These are phyloP conservation scores for Drosophila arizonae DNA, from an alignment of 1,140 invertebrate genomes.

Conservation along the genomic window DNA sequence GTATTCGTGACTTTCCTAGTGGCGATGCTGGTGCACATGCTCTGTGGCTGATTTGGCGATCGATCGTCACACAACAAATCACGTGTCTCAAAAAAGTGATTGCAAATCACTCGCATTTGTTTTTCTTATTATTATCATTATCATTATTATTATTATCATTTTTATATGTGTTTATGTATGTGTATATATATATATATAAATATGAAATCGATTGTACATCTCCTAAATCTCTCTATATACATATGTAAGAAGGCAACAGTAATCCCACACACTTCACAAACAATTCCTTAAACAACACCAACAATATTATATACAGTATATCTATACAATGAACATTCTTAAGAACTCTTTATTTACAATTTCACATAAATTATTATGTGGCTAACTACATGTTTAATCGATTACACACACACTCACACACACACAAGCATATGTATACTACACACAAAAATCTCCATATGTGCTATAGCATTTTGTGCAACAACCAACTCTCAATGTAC, in stretches of 20 bases:
- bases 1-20: conserved; percentile 76
- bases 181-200: background rate
- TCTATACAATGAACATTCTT: conserved; percentile 33
- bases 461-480: conserved; percentile 61
- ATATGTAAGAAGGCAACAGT: background rate
- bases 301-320: conserved; percentile 43
- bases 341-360: conserved; percentile 38
- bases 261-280: conserved; percentile 47
- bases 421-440: conserved; percentile 28
- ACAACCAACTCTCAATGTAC: conserved; percentile 42
- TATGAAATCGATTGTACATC: conserved; percentile 28
- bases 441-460: conserved; percentile 61
- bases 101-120: conserved; percentile 67
- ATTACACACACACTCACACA: conserved; percentile 4
- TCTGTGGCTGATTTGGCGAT: conserved; percentile 48
- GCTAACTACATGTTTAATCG: conserved; percentile 41
- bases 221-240: background rate
- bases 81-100: conserved; percentile 75
- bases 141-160: conserved; percentile 43
- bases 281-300: conserved; percentile 32
- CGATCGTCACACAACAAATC: background rate
- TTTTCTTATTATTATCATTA: conserved; percentile 40
- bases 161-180: conserved; percentile 25
- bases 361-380: conserved; percentile 46
- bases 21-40: conserved; percentile 76